Conservation (phyloP, 2,888 invertebrate species). For the Microplitis deprimator region DNA sequence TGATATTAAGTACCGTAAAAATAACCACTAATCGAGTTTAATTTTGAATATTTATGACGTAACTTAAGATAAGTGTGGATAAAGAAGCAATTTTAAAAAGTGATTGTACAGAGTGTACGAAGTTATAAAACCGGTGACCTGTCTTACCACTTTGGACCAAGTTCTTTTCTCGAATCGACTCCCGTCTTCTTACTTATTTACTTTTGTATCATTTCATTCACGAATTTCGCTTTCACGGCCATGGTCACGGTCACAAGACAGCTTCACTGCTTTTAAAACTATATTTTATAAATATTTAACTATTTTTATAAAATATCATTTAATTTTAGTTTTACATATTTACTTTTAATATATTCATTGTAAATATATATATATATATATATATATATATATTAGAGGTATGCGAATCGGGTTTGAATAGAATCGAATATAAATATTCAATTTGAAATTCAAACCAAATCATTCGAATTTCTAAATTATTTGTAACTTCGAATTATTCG, state of each 20-base stretch:
- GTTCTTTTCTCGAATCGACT: conserved; percentile 24
- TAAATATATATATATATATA: too few species aligned
- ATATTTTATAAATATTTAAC: conserved; percentile 1
- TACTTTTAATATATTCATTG: too few species aligned
- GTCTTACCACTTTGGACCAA: conserved; percentile 45
- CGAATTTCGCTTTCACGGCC: conserved; percentile 68
- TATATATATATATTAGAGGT: too few species aligned
- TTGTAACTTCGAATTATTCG: too few species aligned
- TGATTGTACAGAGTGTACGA: conserved; percentile 25
- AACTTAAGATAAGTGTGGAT: conserved; percentile 14
- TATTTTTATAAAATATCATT: background rate
- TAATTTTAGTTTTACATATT: too few species aligned
- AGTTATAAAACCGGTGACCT: conserved; percentile 39
- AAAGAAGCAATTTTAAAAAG: conserved; percentile 11
- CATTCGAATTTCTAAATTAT: too few species aligned
- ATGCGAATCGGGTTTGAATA: too few species aligned
- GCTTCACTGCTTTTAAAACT: conserved; percentile 10
- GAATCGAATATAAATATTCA: too few species aligned
- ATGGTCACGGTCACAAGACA: conserved; percentile 54
- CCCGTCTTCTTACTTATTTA: conserved; percentile 25
- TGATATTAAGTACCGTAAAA: background rate
- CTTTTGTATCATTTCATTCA: conserved; percentile 52
- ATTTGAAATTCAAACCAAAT: too few species aligned
- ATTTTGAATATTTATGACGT: conserved; percentile 8
- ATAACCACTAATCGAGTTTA: background rate